These are phyloP conservation scores for Cephalopterus ornatus DNA, from an alignment of 2,113 vertebrate genomes.

Conservation along the genomic window DNA sequence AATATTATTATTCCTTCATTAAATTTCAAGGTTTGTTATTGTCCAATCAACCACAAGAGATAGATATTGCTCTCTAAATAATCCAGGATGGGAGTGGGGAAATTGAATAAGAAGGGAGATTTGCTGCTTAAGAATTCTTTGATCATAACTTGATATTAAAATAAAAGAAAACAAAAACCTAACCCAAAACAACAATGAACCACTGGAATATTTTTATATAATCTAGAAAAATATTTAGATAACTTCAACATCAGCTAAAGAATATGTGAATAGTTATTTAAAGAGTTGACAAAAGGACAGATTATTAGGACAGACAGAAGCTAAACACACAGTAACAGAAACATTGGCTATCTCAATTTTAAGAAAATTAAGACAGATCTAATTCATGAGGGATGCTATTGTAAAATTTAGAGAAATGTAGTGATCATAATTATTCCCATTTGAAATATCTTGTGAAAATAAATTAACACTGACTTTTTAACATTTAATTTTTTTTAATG, in stretches of 20 bases:
- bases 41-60: background rate
- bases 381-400: background rate
- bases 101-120: background rate
- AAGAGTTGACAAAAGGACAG: background rate
- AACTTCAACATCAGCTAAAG: background rate
- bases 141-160: background rate
- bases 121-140: background rate
- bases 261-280: background rate
- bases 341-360: background rate
- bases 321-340: background rate
- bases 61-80: background rate
- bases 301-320: background rate
- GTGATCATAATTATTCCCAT: background rate
- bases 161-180: too few relatives aligned
- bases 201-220: background rate
- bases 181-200: background rate
- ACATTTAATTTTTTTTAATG: background rate
- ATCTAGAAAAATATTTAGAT: background rate
- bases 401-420: background rate
- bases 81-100: fast-evolving
- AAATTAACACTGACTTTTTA: background rate
- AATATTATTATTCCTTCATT: background rate
- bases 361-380: background rate
- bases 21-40: background rate
- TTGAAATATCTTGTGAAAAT: background rate